Evolutionary conservation across 2,797 vertebrate genomes (phyloP).

Genomic region (Eulemur coronatus): DNA sequence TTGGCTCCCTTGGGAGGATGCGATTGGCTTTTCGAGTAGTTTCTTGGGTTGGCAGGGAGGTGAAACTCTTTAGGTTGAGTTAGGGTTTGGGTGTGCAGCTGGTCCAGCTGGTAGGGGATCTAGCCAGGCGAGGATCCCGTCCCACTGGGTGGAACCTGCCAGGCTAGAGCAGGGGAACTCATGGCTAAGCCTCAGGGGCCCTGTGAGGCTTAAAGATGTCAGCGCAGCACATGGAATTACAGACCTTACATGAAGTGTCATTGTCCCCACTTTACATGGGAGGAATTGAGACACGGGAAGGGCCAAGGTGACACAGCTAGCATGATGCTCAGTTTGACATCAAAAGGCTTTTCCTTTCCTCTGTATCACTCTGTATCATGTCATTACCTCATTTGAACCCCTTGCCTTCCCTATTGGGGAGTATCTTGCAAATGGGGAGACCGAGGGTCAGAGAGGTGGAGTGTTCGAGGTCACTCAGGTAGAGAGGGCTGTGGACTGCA

Average conservation of each 20-base stretch:
- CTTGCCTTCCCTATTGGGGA: not conserved
- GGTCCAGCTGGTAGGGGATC: not conserved
- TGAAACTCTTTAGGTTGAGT: not conserved
- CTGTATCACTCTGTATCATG: not conserved
- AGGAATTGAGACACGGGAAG: not conserved
- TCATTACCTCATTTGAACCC: not conserved
- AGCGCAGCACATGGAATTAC: not conserved
- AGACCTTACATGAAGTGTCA: not conserved
- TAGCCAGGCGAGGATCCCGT: not conserved
- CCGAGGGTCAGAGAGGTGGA: not conserved
- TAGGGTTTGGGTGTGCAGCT: not conserved
- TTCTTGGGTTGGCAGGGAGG: not conserved
- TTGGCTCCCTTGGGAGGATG: not conserved
- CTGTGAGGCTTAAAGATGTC: not conserved
- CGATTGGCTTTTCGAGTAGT: not conserved
- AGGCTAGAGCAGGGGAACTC: not conserved
- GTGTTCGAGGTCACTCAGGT: not conserved
- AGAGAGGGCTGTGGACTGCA: not conserved
- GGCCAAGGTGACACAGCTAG: not conserved
- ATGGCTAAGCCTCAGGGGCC: not conserved
- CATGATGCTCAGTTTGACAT: not conserved
- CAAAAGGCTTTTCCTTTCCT: not conserved
- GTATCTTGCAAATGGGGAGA: not conserved
- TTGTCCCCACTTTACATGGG: not conserved
- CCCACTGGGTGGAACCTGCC: not conserved